These are phyloP conservation scores for Apostichopus californicus DNA, from an alignment of 35 echinoderm and acorn worm genomes.

Conservation along the genomic window DNA sequence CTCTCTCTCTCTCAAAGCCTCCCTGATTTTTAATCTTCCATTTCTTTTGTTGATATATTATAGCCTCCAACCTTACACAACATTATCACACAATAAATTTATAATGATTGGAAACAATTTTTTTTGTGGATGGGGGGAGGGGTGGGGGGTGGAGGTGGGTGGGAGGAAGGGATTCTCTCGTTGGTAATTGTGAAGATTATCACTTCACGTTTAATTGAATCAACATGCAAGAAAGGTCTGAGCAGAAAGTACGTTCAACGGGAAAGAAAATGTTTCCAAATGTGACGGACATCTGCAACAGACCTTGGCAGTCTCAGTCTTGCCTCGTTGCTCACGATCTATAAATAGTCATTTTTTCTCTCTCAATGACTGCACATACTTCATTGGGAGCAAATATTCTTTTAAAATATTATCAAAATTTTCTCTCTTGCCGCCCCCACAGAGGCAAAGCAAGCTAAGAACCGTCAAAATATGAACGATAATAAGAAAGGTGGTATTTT, in stretches of 20 bases:
- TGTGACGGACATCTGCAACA: slow-evolving; percentile 10
- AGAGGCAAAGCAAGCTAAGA: background rate
- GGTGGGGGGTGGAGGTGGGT: too few species aligned
- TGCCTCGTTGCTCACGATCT: background rate
- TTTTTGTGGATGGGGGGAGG: too few species aligned
- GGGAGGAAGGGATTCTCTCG: too few species aligned
- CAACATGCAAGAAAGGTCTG: background rate
- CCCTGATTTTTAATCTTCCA: background rate
- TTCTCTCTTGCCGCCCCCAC: background rate
- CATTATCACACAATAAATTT: slow-evolving; percentile 22
- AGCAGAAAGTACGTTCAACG: background rate
- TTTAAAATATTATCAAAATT: background rate
- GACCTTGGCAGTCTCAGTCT: slow-evolving; percentile 14
- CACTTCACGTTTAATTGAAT: too few species aligned
- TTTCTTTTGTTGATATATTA: background rate
- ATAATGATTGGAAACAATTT: background rate
- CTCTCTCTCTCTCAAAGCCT: background rate
- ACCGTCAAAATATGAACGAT: background rate
- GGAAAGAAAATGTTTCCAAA: background rate
- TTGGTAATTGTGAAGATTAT: background rate
- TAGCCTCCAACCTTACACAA: background rate
- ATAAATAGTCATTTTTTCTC: background rate
- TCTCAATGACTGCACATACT: too few species aligned
- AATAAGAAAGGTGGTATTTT: background rate
- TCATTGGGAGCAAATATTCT: background rate